Base-by-base conservation (phyloP, 2,888 invertebrate species). In the Enchytraeus crypticus region DNA sequence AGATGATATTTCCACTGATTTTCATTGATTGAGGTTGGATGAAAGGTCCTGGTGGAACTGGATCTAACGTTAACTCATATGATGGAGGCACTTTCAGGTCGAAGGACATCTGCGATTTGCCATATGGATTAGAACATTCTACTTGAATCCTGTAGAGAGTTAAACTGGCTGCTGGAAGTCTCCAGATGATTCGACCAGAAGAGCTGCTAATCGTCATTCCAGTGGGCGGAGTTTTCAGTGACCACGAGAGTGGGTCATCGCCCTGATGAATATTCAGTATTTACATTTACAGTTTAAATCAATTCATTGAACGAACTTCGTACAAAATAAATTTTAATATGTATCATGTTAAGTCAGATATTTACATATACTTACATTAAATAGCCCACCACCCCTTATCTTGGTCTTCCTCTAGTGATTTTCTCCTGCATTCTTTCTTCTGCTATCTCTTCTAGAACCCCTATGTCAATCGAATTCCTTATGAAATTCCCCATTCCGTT, bases 1-100 rank as follows among this genome's bases (percentile, higher is more conserved):
- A 62, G 3, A 21, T 29, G 21, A 62, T 45, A 46, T 49, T 58
- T 26, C 62, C 62, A 49, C 58, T 59, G 32, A 62, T 53, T 29
- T 54, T 34, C 32, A 59, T 32, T 26, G 62, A 54, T 38, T 29
- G 30, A 3, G 55, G 33, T 38, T 33, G 30, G 23, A 29, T 21
- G 26, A 59, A 59, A 23, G 59, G 58, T 11, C 59, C 59, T 38
- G 30, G 34, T 5, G 58, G 34, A 23, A 62, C 23, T 14, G 47
- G n/a, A 23, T 62, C 62, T 8, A 62, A 30, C 18, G 49, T 21
- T 18, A 23, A 51, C 18, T 18, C 8, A 45, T 61, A 61, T 3
- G 57, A 33, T 14, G 53, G 58, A 18, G 61, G 57, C 14, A 61
- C 61, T n/a, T 29, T 27, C 1, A 61, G 27, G 26, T 53, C 53